phyloP scores from a whole-genome alignment of 2,888 invertebrate genomes.

The Heliconius sara region DNA sequence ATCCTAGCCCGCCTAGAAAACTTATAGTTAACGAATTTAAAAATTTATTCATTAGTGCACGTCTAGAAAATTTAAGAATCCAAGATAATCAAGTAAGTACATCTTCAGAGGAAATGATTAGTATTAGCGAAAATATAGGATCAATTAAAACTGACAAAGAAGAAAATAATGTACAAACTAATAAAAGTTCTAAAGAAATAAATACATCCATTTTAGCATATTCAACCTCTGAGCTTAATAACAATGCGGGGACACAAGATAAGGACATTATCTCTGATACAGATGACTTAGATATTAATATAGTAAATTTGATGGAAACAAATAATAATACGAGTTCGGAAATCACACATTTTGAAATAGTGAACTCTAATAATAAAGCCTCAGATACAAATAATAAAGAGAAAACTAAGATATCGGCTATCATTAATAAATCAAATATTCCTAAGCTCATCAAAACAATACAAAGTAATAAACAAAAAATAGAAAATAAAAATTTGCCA shows the following conservation, averaged over 20 bases:
- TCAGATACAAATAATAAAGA: background rate
- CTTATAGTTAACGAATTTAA: slow-evolving; percentile 59
- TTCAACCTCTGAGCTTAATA: background rate
- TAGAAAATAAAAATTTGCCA: slow-evolving; percentile 62
- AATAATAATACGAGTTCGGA: background rate
- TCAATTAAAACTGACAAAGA: background rate
- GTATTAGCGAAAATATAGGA: slow-evolving; percentile 19
- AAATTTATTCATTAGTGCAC: slow-evolving; percentile 56
- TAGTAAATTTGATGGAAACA: background rate
- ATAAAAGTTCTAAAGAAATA: background rate
- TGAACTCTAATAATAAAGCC: background rate
- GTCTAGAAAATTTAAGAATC: slow-evolving; percentile 56
- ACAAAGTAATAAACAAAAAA: slow-evolving; percentile 64
- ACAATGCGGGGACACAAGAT: background rate
- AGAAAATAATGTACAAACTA: background rate
- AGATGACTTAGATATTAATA: background rate
- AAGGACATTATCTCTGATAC: background rate
- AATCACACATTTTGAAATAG: slow-evolving; percentile 19
- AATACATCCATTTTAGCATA: background rate
- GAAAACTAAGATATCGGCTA: slow-evolving; percentile 15
- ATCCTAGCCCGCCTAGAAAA: slow-evolving; percentile 54
- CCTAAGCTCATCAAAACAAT: slow-evolving; percentile 71
- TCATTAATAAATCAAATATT: slow-evolving; percentile 68
- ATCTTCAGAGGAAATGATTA: slow-evolving; percentile 18
- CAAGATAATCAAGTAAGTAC: slow-evolving; percentile 29